Percentiles rank a stretch among this genome's conserved stretches.
phyloP scores from a whole-genome alignment of 2,888 invertebrate genomes.

The Gisinianus flammeolus region DNA sequence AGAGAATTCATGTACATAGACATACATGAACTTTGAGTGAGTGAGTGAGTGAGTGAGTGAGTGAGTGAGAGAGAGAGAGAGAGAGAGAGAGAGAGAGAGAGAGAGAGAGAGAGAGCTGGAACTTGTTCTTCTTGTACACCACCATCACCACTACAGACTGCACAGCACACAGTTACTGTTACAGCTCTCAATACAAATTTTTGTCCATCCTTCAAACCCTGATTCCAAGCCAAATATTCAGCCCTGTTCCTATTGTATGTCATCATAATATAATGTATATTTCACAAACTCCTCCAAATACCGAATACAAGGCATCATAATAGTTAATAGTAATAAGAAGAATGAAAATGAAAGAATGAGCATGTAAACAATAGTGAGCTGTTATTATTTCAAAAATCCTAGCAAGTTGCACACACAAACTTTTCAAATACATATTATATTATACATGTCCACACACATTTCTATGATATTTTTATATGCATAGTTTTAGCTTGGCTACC shows the following conservation, averaged over 20 bases:
- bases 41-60: background rate
- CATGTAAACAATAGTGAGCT: background rate
- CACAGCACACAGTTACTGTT: background rate
- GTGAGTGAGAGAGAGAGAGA: background rate
- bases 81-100: background rate
- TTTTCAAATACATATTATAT: too few relatives aligned
- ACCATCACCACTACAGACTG: background rate
- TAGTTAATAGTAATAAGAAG: background rate
- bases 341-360: constrained; percentile 5
- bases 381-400: too few relatives aligned
- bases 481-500: too few relatives aligned
- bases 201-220: constrained; percentile 6
- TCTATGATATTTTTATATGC: too few relatives aligned
- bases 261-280: constrained; percentile 36
- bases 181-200: constrained; percentile 6
- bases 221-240: constrained; percentile 38
- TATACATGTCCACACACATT: too few relatives aligned
- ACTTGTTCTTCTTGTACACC: background rate
- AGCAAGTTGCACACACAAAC: too few relatives aligned
- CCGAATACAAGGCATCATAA: background rate
- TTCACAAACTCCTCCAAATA: constrained; percentile 15
- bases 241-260: constrained; percentile 37
- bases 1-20: background rate
- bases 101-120: background rate
- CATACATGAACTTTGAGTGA: background rate